Evolutionary conservation across 2,888 invertebrate species (phyloP).

Genomic region (Limnephilus marmoratus): DNA sequence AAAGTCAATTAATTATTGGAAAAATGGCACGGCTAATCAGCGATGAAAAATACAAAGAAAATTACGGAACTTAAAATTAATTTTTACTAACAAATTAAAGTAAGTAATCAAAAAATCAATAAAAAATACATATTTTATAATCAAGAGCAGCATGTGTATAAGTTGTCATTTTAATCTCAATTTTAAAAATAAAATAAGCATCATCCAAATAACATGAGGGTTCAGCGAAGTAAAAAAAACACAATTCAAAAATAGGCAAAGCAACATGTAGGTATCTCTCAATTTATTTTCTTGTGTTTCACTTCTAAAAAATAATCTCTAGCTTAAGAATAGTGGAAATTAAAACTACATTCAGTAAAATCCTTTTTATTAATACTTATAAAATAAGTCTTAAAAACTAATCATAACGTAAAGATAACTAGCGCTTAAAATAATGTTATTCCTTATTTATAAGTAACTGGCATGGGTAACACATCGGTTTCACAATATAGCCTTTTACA

Average conservation of each 20-base stretch:
- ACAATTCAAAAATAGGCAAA: neutral
- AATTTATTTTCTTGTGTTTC: neutral
- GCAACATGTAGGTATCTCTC: neutral
- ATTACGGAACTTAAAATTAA: neutral
- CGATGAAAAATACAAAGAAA: neutral
- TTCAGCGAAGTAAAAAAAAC: neutral
- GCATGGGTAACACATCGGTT: neutral
- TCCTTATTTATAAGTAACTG: neutral
- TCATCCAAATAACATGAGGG: neutral
- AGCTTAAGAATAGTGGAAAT: neutral
- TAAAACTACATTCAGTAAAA: neutral
- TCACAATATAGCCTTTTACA: neutral
- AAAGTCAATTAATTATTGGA: neutral
- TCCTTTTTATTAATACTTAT: neutral
- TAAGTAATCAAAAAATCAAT: neutral
- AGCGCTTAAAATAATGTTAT: neutral
- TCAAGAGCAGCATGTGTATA: neutral
- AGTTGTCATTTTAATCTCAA: neutral
- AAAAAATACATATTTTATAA: neutral
- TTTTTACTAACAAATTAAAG: neutral
- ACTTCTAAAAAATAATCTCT: neutral
- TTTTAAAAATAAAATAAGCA: neutral
- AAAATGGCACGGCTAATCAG: neutral
- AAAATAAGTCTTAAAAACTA: neutral
- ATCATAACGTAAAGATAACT: neutral